These are phyloP conservation scores for Thecocarcelia acutangulata DNA, from an alignment of 2,888 invertebrate genomes.

Conservation along the genomic window DNA sequence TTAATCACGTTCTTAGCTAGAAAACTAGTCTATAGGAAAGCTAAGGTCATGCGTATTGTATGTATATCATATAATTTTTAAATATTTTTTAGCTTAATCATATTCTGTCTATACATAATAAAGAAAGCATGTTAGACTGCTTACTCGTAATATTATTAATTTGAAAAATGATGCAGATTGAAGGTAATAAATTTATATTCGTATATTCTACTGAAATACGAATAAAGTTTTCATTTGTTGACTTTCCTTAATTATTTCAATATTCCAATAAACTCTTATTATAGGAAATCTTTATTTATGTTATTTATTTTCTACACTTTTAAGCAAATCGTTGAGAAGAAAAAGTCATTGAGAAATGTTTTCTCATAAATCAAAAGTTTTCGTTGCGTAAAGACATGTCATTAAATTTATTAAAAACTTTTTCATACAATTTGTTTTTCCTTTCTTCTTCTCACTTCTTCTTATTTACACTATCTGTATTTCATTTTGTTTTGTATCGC, in stretches of 20 bases:
- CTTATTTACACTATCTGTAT: background rate
- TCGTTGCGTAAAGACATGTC: conserved; percentile 58
- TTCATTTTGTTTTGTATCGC: conserved; percentile 1
- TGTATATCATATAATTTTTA: too few species aligned
- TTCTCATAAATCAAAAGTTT: conserved; percentile 62
- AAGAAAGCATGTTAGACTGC: too few species aligned
- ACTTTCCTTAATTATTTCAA: background rate
- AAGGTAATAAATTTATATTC: too few species aligned
- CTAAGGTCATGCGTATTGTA: too few species aligned
- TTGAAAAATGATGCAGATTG: too few species aligned
- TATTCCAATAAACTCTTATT: conserved; percentile 23
- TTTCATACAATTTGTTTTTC: conserved; percentile 42
- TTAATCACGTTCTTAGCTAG: too few species aligned
- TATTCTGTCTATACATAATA: too few species aligned
- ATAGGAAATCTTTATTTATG: conserved; percentile 32
- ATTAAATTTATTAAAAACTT: conserved; percentile 68
- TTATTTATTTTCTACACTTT: conserved; percentile 29
- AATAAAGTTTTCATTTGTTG: too few species aligned
- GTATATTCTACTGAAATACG: too few species aligned
- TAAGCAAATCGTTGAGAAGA: conserved; percentile 30
- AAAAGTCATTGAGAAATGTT: conserved; percentile 60
- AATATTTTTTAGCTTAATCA: too few species aligned
- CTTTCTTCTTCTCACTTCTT: background rate
- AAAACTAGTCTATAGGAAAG: too few species aligned
- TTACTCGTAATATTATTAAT: too few species aligned